phyloP scores from a whole-genome alignment of 2,797 vertebrate genomes.

The Prionace glauca region DNA sequence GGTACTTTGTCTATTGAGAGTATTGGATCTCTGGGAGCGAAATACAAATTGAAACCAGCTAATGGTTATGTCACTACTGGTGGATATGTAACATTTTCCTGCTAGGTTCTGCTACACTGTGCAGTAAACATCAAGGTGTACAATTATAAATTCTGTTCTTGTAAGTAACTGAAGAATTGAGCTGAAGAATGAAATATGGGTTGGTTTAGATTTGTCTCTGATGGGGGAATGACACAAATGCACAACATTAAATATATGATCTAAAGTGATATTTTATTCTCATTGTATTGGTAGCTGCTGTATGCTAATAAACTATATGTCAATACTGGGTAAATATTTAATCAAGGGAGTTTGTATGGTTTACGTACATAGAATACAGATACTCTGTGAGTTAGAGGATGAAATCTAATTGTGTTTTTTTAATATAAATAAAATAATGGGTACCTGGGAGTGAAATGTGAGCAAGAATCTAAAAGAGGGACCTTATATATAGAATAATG shows the following conservation, averaged over 20 bases:
- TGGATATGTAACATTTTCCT: not conserved
- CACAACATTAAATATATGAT: not conserved
- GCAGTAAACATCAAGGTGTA: not conserved
- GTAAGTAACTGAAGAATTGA: not conserved
- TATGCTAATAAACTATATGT: not conserved
- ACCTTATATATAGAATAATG: not conserved
- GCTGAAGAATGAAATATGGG: not conserved
- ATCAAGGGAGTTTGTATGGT: not conserved
- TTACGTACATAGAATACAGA: not conserved
- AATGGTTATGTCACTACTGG: not conserved
- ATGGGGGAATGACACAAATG: not conserved
- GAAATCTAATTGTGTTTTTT: not conserved
- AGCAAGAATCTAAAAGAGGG: not conserved
- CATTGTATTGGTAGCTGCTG: not conserved
- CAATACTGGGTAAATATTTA: not conserved
- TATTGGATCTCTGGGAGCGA: not conserved
- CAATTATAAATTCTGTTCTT: not conserved
- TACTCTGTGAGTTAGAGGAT: not conserved
- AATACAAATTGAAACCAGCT: not conserved
- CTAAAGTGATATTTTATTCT: not conserved
- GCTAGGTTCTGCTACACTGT: not conserved
- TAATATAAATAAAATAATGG: not conserved
- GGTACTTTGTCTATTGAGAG: not conserved
- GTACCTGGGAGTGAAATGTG: not conserved
- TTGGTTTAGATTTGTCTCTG: no score